Percentiles rank a stretch among this genome's conserved stretches.
These are phyloP conservation scores for Ctenopoma kingsleyae DNA, from an alignment of 2,797 vertebrate genomes.

Conservation along the genomic window DNA sequence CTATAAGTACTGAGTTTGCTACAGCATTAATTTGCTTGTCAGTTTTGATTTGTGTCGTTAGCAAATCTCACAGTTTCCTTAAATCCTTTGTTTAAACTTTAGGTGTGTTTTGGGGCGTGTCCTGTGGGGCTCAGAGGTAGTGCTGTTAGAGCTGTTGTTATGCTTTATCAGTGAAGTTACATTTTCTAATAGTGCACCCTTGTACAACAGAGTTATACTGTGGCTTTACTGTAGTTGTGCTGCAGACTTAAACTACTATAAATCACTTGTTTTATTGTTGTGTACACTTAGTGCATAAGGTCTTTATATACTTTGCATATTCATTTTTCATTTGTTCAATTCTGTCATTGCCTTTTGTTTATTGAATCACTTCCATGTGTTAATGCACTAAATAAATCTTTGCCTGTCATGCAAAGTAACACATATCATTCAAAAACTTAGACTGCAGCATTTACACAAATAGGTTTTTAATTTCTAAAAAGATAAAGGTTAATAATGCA, in stretches of 20 bases:
- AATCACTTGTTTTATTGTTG: conserved; percentile 6
- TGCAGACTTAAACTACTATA: background rate
- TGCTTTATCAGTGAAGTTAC: background rate
- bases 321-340: background rate
- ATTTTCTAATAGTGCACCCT: background rate
- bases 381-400: background rate
- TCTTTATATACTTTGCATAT: background rate
- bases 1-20: conserved; percentile 5
- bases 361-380: background rate
- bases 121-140: background rate
- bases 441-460: background rate
- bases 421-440: background rate
- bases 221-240: background rate
- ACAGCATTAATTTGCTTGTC: background rate
- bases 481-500: background rate
- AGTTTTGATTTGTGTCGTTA: background rate
- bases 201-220: background rate
- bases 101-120: conserved; percentile 1
- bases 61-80: background rate
- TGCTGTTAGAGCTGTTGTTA: background rate
- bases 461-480: background rate
- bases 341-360: background rate
- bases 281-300: background rate
- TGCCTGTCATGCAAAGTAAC: conserved; percentile 10
- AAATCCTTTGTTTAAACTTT: conserved; percentile 1